phyloP scores from a whole-genome alignment of 2,797 vertebrate genomes.

The Epinephelus awoara region DNA sequence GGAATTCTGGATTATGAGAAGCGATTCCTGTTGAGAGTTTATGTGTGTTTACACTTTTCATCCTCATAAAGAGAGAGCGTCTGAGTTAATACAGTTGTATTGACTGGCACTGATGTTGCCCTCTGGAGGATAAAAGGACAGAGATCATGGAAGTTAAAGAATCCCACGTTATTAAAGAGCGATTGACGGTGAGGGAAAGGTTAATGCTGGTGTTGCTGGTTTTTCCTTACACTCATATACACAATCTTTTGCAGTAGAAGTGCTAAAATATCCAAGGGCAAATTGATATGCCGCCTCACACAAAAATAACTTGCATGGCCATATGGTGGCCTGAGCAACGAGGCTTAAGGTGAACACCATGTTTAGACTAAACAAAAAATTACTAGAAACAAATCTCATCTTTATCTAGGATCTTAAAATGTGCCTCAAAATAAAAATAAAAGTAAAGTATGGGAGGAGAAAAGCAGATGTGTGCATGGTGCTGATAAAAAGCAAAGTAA shows the following conservation, averaged over 20 bases:
- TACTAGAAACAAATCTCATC: too few species aligned
- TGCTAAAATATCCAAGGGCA: neutral
- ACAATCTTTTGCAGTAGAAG: neutral
- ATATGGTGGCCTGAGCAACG: neutral
- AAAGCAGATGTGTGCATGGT: neutral
- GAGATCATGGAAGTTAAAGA: neutral
- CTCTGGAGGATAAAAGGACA: constrained; percentile 17
- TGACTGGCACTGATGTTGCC: neutral
- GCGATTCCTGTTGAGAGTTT: neutral
- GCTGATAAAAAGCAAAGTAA: neutral
- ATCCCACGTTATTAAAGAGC: neutral
- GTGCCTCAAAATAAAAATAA: neutral
- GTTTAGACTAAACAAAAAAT: neutral
- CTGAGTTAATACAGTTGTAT: neutral
- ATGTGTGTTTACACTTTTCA: constrained; percentile 14
- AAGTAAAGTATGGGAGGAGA: neutral
- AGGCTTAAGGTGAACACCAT: neutral
- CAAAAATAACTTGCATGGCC: neutral
- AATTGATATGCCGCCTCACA: neutral
- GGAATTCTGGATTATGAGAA: constrained; percentile 10
- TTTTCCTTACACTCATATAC: neutral
- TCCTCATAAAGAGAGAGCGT: neutral
- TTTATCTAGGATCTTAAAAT: neutral
- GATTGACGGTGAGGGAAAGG: neutral
- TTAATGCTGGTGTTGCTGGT: neutral